Evolutionary conservation across 2,113 vertebrate genomes (phyloP).

Genomic region (Aramus guarauna): DNA sequence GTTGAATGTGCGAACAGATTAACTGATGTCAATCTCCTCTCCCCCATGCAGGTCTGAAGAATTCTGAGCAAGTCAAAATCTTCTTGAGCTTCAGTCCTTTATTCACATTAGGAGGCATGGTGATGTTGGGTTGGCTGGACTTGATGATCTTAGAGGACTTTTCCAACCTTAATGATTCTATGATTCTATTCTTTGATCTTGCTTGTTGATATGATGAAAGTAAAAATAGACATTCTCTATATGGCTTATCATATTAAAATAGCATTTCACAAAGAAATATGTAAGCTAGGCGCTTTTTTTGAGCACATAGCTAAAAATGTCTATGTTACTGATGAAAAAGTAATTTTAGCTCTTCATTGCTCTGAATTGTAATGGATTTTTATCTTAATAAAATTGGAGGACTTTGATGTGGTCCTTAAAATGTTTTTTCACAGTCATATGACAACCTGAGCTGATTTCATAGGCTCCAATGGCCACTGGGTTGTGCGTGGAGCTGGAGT

Average conservation of each 20-base stretch:
- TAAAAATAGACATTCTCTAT: no score
- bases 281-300: neutral
- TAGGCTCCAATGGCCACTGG: neutral
- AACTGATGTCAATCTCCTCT: neutral
- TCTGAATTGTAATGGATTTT: neutral
- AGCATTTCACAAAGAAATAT: accelerated
- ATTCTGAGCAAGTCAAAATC: neutral
- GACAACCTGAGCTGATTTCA: neutral
- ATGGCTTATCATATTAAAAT: neutral
- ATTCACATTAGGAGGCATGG: no score
- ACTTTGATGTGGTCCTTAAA: neutral
- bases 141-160: no score
- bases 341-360: neutral
- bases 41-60: neutral
- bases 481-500: neutral
- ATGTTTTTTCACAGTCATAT: neutral
- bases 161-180: no score
- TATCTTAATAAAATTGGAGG: neutral
- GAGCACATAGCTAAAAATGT: accelerated
- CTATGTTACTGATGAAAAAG: neutral
- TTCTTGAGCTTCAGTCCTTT: neutral
- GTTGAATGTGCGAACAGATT: neutral
- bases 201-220: neutral
- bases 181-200: neutral
- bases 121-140: no score